phyloP scores from a whole-genome alignment of 1,140 invertebrate species.

The Anthonomus grandis region DNA sequence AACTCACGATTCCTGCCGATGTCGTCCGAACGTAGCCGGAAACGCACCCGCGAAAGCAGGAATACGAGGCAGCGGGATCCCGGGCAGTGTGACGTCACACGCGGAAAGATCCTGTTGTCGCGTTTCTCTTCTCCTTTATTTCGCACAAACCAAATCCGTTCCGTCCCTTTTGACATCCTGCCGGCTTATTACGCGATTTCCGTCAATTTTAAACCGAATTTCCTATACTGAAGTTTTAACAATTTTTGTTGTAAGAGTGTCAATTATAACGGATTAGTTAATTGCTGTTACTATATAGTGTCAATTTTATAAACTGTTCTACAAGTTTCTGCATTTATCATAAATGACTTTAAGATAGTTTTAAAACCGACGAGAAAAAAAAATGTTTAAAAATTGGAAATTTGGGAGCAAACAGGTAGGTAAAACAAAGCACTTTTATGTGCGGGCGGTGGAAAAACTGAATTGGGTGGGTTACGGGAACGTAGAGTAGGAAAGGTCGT shows the following conservation, averaged over 20 bases:
- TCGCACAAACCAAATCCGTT: conserved; percentile 17
- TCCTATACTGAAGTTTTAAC: too few relatives aligned
- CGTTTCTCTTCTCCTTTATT: background rate
- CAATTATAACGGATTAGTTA: too few relatives aligned
- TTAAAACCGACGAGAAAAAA: too few relatives aligned
- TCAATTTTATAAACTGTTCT: too few relatives aligned
- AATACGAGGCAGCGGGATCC: conserved; percentile 39
- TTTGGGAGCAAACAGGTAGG: conserved; percentile 41
- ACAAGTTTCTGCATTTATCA: too few relatives aligned
- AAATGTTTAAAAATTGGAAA: conserved; percentile 44
- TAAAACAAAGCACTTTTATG: background rate
- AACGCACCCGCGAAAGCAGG: conserved; percentile 20
- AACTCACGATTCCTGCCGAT: conserved; percentile 10
- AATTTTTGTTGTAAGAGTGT: too few relatives aligned
- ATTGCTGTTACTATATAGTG: too few relatives aligned
- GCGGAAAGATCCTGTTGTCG: conserved; percentile 39
- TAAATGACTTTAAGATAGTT: too few relatives aligned
- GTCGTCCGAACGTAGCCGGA: conserved; percentile 4
- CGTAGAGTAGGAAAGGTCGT: conserved; percentile 16
- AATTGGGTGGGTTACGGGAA: conserved; percentile 4
- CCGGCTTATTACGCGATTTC: conserved; percentile 10
- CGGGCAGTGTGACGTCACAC: conserved; percentile 46
- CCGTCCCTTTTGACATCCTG: conserved; percentile 33
- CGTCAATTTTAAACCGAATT: conserved; percentile 18
- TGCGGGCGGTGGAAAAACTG: background rate